Base-by-base conservation (phyloP, 2,113 vertebrate species). In the Gila orcuttii region DNA sequence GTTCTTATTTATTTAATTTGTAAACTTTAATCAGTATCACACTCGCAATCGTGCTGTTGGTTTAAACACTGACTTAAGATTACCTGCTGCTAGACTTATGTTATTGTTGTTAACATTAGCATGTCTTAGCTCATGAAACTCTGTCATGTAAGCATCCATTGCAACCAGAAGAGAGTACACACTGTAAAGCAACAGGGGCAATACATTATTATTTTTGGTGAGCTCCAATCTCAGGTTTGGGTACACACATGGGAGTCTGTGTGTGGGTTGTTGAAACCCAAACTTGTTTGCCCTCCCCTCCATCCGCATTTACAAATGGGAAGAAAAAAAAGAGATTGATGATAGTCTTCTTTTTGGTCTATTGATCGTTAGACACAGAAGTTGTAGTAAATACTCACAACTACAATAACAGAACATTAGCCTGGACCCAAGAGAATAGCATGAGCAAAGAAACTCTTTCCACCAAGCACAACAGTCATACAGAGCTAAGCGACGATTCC, bases 151-250 rank as follows among this genome's bases (percentile, higher is more conserved):
- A 68, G 47, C 25, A 47, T 47, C 50, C 17, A 50, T 21, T 45
- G 36, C 10, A 31, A 45, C 36, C 8, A 17, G 60, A 64, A 13
- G 36, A 31, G 42, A 66, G 45, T 59, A 59, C 31, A 79, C 68
- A 59, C 50, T 50, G 36, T 82, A 33, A 42, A 60, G 42, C 47
- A 75, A 19, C 11, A 52, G 33, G 69, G 13, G 33, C 39, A 42
- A 85, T 87, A 19, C 55, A 85, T 84, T 87, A 85, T 85, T 85
- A n/a, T 85, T 76, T 66, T 52, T 0, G 15, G 66, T 50, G 45
- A 82, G 87, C 64, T 75, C 60, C 36, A 45, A 47, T 87, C 25
- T 74, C 82, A 39, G 52, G 83, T 86, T 45, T 75, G 66, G 74
- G 80, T 84, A 33, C 76, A 47, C 82, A 47, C 69, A 76, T 73